phyloP scores from a whole-genome alignment of 2,888 invertebrate genomes.

The Terebella lapidaria region DNA sequence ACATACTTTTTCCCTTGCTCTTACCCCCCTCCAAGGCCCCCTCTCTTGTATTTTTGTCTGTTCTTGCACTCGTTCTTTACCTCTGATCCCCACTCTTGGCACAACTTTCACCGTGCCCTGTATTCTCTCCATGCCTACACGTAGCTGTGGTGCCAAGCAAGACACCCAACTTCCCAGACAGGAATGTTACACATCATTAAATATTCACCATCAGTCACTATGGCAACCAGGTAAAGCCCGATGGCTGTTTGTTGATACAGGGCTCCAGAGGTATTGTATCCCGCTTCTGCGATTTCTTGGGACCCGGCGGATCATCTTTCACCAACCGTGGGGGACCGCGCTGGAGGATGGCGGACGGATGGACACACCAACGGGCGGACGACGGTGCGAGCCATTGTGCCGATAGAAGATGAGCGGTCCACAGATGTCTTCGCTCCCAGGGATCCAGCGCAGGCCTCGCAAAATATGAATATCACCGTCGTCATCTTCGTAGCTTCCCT shows the following conservation, averaged over 20 bases:
- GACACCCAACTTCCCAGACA: not conserved
- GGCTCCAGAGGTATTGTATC: not conserved
- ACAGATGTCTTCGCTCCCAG: no score
- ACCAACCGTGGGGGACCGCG: not conserved
- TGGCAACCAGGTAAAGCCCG: conserved; percentile 8
- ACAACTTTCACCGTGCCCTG: not conserved
- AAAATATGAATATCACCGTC: no score
- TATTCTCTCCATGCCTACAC: not conserved
- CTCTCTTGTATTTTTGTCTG: not conserved
- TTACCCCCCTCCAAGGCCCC: not conserved
- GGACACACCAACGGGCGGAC: not conserved
- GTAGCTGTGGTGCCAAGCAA: not conserved
- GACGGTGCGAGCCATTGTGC: no score
- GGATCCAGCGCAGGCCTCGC: no score
- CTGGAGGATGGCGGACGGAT: not conserved
- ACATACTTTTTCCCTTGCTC: not conserved
- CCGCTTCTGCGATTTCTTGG: not conserved
- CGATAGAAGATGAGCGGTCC: no score
- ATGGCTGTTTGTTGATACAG: conserved; percentile 5
- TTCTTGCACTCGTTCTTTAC: not conserved
- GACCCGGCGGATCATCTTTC: not conserved
- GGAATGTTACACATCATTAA: conserved; percentile 8
- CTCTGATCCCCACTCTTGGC: not conserved
- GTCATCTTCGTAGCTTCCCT: no score
- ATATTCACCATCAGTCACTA: conserved; percentile 2